Evolutionary conservation across 2,888 invertebrate genomes (phyloP).

Genomic region (Agrotis segetum): DNA sequence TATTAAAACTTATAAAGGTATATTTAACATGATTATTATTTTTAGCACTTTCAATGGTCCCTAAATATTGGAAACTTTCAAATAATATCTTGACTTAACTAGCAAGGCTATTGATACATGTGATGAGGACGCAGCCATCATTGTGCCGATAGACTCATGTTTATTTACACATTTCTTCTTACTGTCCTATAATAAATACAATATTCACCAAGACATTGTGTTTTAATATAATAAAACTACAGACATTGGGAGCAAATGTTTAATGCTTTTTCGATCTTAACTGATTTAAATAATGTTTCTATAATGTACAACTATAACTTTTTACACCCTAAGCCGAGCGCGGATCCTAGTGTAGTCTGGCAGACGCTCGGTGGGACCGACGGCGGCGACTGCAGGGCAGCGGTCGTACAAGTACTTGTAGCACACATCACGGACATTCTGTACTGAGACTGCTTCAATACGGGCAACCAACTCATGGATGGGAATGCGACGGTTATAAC

Average conservation of each 20-base stretch:
- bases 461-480: slow-evolving; percentile 98
- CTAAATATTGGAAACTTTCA: no score
- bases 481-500: slow-evolving; percentile 98
- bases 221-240: slow-evolving; percentile 89
- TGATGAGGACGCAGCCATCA: no score
- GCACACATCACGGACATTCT: slow-evolving; percentile 96
- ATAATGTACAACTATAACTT: slow-evolving; percentile 75
- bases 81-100: no score
- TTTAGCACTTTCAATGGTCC: no score
- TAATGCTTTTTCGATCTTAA: slow-evolving; percentile 82
- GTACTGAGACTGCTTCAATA: slow-evolving; percentile 96
- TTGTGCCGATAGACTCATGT: slow-evolving; percentile 65
- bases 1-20: no score
- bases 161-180: slow-evolving; percentile 85
- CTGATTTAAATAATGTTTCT: slow-evolving; percentile 84
- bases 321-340: slow-evolving; percentile 95
- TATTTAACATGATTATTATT: no score
- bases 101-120: no score
- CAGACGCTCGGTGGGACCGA: slow-evolving; percentile 97
- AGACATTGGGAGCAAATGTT: slow-evolving; percentile 83
- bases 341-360: slow-evolving; percentile 97
- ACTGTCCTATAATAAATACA: slow-evolving; percentile 86
- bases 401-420: slow-evolving; percentile 98
- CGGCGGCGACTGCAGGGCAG: slow-evolving; percentile 98
- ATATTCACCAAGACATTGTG: slow-evolving; percentile 83